Percentiles rank a stretch among this genome's conserved stretches.
Evolutionary conservation across 2,797 vertebrate genomes (phyloP).

Genomic region (Mareca penelope): DNA sequence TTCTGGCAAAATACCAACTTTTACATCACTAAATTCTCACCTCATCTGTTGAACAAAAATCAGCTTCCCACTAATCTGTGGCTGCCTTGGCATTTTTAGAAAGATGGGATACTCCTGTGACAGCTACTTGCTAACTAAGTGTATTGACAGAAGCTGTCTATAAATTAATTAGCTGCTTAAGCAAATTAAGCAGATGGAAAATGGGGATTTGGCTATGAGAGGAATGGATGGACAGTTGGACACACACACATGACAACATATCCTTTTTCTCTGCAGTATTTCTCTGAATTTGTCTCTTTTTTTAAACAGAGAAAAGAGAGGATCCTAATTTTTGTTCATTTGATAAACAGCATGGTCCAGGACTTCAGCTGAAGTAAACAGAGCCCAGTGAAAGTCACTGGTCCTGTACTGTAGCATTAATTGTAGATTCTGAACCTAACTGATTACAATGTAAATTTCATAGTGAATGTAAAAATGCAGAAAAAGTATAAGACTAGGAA

Average conservation of each 20-base stretch:
- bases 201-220: not conserved
- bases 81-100: not conserved
- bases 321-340: not conserved
- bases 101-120: not conserved
- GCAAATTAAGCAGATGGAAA: slow-evolving; percentile 55
- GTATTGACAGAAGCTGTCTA: slow-evolving; percentile 43
- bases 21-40: not conserved
- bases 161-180: slow-evolving; percentile 53
- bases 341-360: not conserved
- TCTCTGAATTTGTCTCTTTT: not conserved
- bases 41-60: not conserved
- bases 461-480: not conserved
- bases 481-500: not conserved
- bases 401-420: not conserved
- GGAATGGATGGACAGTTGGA: not conserved
- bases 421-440: not conserved
- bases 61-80: not conserved
- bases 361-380: not conserved
- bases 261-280: not conserved
- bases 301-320: not conserved
- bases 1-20: not conserved
- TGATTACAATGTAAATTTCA: not conserved
- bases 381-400: not conserved
- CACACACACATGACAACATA: not conserved
- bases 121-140: slow-evolving; percentile 2